Percentiles rank a stretch among this genome's conserved stretches.
Conservation (phyloP, 2,113 vertebrate species). For the Junco hyemalis region DNA sequence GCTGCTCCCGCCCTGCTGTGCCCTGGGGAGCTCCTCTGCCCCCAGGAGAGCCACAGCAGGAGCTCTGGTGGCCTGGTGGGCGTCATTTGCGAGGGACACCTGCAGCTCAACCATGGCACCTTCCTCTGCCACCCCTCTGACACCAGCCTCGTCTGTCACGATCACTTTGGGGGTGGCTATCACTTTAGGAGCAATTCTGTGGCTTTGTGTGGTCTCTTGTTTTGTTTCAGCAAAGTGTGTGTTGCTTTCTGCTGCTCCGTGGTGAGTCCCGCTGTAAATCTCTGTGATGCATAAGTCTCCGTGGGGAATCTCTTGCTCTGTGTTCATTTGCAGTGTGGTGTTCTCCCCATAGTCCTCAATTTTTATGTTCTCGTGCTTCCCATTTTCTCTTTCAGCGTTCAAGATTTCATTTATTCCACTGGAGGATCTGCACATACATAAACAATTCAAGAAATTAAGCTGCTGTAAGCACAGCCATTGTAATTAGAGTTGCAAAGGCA, state of each 20-base stretch:
- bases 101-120: slow-evolving; percentile 84
- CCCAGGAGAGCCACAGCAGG: slow-evolving; percentile 74
- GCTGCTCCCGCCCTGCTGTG: not conserved
- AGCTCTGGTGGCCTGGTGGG: slow-evolving; percentile 27
- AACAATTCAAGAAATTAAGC: slow-evolving; percentile 49
- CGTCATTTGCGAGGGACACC: slow-evolving; percentile 79
- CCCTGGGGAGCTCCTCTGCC: slow-evolving; percentile 38
- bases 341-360: slow-evolving; percentile 71
- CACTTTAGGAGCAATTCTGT: slow-evolving; percentile 50
- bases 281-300: slow-evolving; percentile 73
- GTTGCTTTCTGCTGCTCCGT: slow-evolving; percentile 60
- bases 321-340: slow-evolving; percentile 79
- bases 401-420: slow-evolving; percentile 58
- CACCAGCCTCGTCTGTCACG: slow-evolving; percentile 14
- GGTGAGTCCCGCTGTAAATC: slow-evolving; percentile 63
- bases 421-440: slow-evolving; percentile 71
- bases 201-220: slow-evolving; percentile 55
- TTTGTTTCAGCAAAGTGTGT: slow-evolving; percentile 31
- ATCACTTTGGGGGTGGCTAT: slow-evolving; percentile 31
- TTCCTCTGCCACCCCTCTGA: slow-evolving; percentile 29
- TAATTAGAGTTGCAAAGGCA: not conserved
- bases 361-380: slow-evolving; percentile 32
- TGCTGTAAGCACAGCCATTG: not conserved
- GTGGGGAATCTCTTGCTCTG: slow-evolving; percentile 37
- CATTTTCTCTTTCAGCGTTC: slow-evolving; percentile 68